Base-by-base conservation (phyloP, 2,797 vertebrate species). In the Oryzias sinensis region DNA sequence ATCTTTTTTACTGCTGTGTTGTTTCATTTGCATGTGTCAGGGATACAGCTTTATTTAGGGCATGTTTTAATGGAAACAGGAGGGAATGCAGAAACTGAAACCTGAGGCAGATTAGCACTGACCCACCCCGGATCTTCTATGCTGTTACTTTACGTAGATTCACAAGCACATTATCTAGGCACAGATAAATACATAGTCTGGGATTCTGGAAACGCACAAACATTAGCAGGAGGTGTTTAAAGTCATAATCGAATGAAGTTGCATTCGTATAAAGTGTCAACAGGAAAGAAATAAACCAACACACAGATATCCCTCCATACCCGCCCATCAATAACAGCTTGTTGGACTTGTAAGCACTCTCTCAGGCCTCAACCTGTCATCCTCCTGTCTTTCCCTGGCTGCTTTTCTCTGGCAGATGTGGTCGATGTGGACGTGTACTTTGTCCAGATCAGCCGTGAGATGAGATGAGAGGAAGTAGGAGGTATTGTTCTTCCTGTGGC, bases 11-110 rank as follows among this genome's bases (percentile, higher is more conserved):
- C 83, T 76, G 80, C 84, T 84, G 82, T 78, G 74, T 86, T 59
- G 79, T 66, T 81, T 89, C 83, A 93, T 93, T 93, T 90, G 87
- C 90, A 93, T 92, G 88, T 86, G 86, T 89, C 89, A 87, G 82
- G 86, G 79, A 87, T 87, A 82, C 79, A 82, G 86, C 84, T 87
- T 88, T 87, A 87, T 88, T 87, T 84, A 83, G 84, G 77, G 77
- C 53, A 77, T 78, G 81, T 83, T 86, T 88, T 91, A 88, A 92
- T 87, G 87, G 79, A 74, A 88, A 87, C 74, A 77, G 86, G 84
- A 84, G 78, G 79, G 84, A 89, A 87, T 82, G 70, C 47, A 76
- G 70, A 77, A 82, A 71, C 83, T 85, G 74, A 86, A 89, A 90
- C 75, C 77, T 82, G 78, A 80, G 74, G 66, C 65, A 90, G 88